Percentiles rank a stretch among this genome's conserved stretches.
Evolutionary conservation across 2,113 vertebrate genomes (phyloP).

Genomic region (Gila orcuttii): DNA sequence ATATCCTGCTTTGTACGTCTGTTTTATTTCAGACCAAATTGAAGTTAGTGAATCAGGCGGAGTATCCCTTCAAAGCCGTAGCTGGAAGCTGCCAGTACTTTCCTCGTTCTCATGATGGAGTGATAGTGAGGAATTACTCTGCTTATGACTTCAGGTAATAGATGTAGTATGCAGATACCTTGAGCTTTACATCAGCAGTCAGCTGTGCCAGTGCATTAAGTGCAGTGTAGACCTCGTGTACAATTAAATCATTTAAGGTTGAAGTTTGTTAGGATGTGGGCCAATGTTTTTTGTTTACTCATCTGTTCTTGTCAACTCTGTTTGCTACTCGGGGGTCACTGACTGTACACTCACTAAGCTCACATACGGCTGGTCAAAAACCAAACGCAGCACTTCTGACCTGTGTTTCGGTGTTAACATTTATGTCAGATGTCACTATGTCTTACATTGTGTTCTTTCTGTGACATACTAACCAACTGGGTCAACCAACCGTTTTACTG

Average conservation of each 20-base stretch:
- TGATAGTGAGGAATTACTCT: slow-evolving; percentile 79
- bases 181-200: not conserved
- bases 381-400: not conserved
- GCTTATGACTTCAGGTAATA: slow-evolving; percentile 84
- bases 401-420: not conserved
- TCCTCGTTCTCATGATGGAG: slow-evolving; percentile 72
- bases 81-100: slow-evolving; percentile 85
- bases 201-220: not conserved
- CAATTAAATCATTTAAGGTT: slow-evolving; percentile 15
- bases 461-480: not conserved
- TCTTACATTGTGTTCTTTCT: too few relatives aligned
- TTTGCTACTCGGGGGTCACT: slow-evolving; percentile 27
- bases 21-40: slow-evolving; percentile 77
- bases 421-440: slow-evolving; percentile 1
- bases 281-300: slow-evolving; percentile 17
- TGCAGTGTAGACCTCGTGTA: not conserved
- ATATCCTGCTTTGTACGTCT: slow-evolving; percentile 46
- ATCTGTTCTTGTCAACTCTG: slow-evolving; percentile 17
- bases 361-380: not conserved
- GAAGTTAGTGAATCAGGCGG: slow-evolving; percentile 82
- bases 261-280: not conserved
- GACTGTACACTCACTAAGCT: not conserved
- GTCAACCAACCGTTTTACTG: not conserved
- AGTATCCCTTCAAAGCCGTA: slow-evolving; percentile 85
- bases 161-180: too few relatives aligned